Base-by-base conservation (phyloP, 2,888 invertebrate species). In the Shargacucullia verbasci region DNA sequence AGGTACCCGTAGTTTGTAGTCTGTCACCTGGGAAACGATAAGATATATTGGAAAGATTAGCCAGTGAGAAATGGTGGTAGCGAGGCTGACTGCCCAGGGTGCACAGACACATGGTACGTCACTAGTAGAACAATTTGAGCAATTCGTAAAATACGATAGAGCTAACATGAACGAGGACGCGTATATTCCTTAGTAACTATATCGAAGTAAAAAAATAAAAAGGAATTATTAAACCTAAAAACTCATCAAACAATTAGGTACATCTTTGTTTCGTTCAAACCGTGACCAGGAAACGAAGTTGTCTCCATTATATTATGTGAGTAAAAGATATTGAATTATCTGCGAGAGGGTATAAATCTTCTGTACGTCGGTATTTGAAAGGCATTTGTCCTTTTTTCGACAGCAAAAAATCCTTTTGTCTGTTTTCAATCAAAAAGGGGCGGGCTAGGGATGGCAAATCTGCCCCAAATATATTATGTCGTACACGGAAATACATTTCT, bases 311-410 rank as follows among this genome's bases (percentile, higher is more conserved):
- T 83, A 83, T 83, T 83, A 85, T 81, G 81, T 79, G 79, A 82
- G 81, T 70, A 69, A 74, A 63, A 78, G 82, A 85, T 87, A 89
- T 89, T 88, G 85, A 88, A 89, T 89, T 88, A 88, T 87, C 85
- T 78, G 60, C 59, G 73, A 68, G 61, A 67, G 80, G 83, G 79
- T 82, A 87, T 85, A 86, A 85, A 88, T 87, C 88, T 83, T 79
- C 70, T 73, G 58, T 75, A 63, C 76, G 68, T 62, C 73, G 84
- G 83, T 79, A 86, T 88, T 88, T 84, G 85, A 83, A 80, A 85
- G 80, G 84, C 80, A 83, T 89, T 89, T 86, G 86, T 85, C 85
- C 85, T 83, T 88, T 89, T 83, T 83, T 74, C 70, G 73, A 54
- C 43, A 72, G 75, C 68, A 82, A 85, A 83, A 86, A 87, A 82